Percentiles rank a stretch among this genome's conserved stretches.
These are phyloP conservation scores for Diplosoma virens DNA, from an alignment of 23 tunicate genomes.

Conservation along the genomic window DNA sequence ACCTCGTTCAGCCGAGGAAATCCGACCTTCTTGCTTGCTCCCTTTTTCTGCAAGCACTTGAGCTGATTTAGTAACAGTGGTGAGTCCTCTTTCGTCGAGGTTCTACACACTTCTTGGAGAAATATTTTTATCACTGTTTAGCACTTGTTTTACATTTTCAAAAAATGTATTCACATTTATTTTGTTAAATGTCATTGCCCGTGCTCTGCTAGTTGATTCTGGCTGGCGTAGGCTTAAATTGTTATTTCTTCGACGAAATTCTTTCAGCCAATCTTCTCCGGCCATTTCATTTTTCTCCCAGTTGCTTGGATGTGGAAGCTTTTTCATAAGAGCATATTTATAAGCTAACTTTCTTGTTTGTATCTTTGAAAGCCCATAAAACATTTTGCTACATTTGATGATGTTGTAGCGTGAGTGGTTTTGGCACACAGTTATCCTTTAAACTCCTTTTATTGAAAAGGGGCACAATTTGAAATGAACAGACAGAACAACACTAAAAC, in stretches of 20 bases:
- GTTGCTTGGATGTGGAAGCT: neutral
- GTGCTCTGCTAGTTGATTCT: slow-evolving; percentile 36
- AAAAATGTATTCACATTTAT: slow-evolving; percentile 15
- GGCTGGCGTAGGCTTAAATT: slow-evolving; percentile 24
- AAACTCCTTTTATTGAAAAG: no score
- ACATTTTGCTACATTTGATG: slow-evolving; percentile 26
- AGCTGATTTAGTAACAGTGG: slow-evolving; percentile 6
- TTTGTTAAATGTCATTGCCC: slow-evolving; percentile 39
- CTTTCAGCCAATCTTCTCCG: slow-evolving; percentile 51
- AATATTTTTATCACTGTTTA: neutral
- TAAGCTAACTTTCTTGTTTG: slow-evolving; percentile 24
- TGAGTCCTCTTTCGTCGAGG: slow-evolving; percentile 26
- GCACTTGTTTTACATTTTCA: slow-evolving; percentile 23
- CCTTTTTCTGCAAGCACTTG: slow-evolving; percentile 18
- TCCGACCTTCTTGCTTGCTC: slow-evolving; percentile 18
- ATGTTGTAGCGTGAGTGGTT: no score
- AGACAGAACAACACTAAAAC: no score
- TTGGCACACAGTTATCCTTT: no score
- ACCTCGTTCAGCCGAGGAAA: slow-evolving; percentile 26
- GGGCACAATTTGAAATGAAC: no score
- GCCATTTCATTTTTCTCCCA: slow-evolving; percentile 21
- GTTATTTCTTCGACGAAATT: slow-evolving; percentile 17
- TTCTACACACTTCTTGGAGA: slow-evolving; percentile 11
- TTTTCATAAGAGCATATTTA: slow-evolving; percentile 27
- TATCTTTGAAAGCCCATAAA: slow-evolving; percentile 10